phyloP scores from a whole-genome alignment of 2,888 invertebrate genomes.

The Acheta domesticus region DNA sequence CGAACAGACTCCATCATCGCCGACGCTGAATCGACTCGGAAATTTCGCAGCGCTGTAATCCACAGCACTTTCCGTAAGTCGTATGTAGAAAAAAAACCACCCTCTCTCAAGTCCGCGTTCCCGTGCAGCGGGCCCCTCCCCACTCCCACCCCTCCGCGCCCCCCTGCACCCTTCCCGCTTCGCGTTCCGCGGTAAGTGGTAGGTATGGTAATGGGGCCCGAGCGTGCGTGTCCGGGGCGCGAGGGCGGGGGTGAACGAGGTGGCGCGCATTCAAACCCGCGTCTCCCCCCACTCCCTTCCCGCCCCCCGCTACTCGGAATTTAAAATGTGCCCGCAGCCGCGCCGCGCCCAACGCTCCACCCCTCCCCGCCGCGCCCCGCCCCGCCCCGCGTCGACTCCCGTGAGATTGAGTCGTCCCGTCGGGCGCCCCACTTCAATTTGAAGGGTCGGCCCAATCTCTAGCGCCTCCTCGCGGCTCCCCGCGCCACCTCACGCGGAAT shows the following conservation, averaged over 20 bases:
- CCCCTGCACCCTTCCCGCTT: not conserved
- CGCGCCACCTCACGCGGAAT: not conserved
- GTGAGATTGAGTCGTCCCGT: not conserved
- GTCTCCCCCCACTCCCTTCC: not conserved
- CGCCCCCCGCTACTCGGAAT: not conserved
- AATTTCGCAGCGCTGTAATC: too few relatives aligned
- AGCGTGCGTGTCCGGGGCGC: not conserved
- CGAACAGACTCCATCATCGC: too few relatives aligned
- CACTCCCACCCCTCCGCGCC: not conserved
- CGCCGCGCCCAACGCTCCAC: not conserved
- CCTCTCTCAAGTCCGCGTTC: too few relatives aligned
- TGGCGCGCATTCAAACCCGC: constrained; percentile 6
- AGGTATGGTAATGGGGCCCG: not conserved
- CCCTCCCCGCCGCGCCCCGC: not conserved
- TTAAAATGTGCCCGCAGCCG: not conserved
- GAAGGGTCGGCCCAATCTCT: not conserved
- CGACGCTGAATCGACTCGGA: too few relatives aligned
- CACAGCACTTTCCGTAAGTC: too few relatives aligned
- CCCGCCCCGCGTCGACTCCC: constrained; percentile 4
- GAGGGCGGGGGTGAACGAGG: not conserved
- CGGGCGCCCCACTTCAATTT: constrained; percentile 9
- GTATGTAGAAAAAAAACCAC: too few relatives aligned
- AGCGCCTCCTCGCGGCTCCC: not conserved
- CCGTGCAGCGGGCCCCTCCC: too few relatives aligned
- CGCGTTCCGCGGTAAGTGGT: not conserved